Evolutionary conservation across 2,888 invertebrate genomes (phyloP), one percentile per base, ranked within the genome.

Genomic region (Nemurella pictetii): DNA sequence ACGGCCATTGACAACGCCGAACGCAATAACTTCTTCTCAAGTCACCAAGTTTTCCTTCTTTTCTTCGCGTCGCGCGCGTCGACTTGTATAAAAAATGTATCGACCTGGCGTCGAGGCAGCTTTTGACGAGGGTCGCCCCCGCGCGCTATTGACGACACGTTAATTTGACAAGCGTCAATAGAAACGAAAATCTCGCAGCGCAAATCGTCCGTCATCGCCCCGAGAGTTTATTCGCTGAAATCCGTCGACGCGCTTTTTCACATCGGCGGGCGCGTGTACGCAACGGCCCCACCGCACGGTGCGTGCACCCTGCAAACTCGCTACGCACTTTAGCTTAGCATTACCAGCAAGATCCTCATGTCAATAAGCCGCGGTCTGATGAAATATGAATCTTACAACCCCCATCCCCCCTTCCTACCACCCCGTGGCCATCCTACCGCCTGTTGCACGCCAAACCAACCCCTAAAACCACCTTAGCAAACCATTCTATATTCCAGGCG

Each of bases 391-490:
- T 55, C 55, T 12, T 1, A 4, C 55, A 12, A 3, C 55, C 15
- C 12, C 55, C n/a, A n/a, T n/a, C n/a, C n/a, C n/a, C n/a, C n/a
- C n/a, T n/a, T n/a, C n/a, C n/a, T n/a, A n/a, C n/a, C n/a, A n/a
- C n/a, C n/a, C n/a, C n/a, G n/a, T n/a, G n/a, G n/a, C n/a, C n/a
- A n/a, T n/a, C n/a, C n/a, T 20, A 55, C 1, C 55, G 80, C 80
- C 36, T 81, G 36, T 81, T 81, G 80, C 80, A 81, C 80, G 7
- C 32, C 35, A 20, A 15, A 81, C n/a, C 80, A 36, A 27, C 26
- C 77, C 27, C 26, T 81, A 30, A n/a, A n/a, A n/a, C 78, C 30
- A 28, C 78, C 29, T 78, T 12, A n/a, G 15, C 30, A 7, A 26
- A 30, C 32, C 80, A 81, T n/a, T 36, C 36, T 25, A 35, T 81